phyloP scores from a whole-genome alignment of 2,113 vertebrate species.

The Laticauda laticaudata region DNA sequence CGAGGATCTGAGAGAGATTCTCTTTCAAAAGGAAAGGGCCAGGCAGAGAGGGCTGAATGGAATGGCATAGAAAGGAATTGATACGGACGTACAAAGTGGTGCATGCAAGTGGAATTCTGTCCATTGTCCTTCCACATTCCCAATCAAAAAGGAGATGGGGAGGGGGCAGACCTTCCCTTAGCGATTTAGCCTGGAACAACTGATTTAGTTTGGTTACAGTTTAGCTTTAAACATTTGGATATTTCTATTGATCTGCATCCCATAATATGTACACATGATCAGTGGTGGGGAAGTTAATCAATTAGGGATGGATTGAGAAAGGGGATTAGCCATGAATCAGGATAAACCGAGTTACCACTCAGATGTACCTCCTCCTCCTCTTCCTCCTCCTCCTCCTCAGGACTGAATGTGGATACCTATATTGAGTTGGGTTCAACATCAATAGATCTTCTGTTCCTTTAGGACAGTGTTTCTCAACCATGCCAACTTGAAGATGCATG shows the following conservation, averaged over 20 bases:
- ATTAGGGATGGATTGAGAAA: background rate
- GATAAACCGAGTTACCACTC: background rate
- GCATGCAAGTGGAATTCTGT: background rate
- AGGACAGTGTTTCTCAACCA: background rate
- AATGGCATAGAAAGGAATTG: background rate
- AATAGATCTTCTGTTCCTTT: background rate
- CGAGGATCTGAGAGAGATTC: background rate
- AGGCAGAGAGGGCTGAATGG: background rate
- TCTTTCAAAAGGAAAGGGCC: background rate
- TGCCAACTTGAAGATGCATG: too few species aligned
- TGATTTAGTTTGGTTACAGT: background rate
- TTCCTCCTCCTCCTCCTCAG: too few species aligned
- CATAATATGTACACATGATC: background rate
- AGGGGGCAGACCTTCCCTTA: background rate
- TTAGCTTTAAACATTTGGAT: background rate
- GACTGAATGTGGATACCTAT: background rate
- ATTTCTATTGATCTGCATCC: background rate
- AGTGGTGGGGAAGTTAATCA: background rate
- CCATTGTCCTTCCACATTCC: background rate
- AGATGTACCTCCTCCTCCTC: background rate
- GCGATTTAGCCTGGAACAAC: background rate
- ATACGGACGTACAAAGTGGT: background rate
- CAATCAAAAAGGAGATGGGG: background rate
- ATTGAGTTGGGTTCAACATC: background rate
- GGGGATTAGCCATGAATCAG: background rate